Conservation (phyloP, 2,888 invertebrate species). For the Alcis repandata region DNA sequence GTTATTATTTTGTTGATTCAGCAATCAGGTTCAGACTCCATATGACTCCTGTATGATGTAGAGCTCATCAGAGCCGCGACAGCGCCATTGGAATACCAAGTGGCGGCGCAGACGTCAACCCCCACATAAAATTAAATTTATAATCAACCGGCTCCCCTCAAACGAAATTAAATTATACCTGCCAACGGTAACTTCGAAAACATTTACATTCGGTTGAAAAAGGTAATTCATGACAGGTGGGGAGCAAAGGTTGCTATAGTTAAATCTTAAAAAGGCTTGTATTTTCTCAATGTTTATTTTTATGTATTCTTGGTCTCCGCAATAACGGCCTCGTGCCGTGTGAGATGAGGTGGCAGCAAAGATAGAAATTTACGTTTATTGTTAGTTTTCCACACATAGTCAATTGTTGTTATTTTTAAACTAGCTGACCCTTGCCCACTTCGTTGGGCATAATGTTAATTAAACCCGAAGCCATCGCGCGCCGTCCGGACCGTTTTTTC, state of each 20-base stretch:
- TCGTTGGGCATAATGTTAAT: too few species aligned
- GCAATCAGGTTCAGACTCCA: constrained; percentile 49
- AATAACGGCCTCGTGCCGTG: too few species aligned
- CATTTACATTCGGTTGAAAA: constrained; percentile 79
- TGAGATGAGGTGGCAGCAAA: too few species aligned
- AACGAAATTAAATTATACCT: constrained; percentile 83
- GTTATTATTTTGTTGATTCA: constrained; percentile 30
- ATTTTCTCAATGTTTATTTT: background rate
- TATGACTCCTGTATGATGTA: constrained; percentile 60
- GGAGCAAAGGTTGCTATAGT: constrained; percentile 13
- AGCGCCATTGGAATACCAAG: constrained; percentile 77
- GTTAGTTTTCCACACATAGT: too few species aligned
- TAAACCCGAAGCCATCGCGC: too few species aligned
- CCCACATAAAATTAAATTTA: constrained; percentile 83
- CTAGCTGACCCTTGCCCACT: too few species aligned
- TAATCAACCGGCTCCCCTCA: constrained; percentile 78
- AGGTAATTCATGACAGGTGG: constrained; percentile 33
- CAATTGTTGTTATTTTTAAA: too few species aligned
- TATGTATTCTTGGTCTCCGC: too few species aligned
- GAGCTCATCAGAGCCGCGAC: constrained; percentile 71
- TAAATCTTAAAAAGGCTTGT: background rate
- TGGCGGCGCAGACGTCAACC: constrained; percentile 69
- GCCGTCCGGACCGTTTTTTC: too few species aligned
- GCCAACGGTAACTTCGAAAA: constrained; percentile 76
- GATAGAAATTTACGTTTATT: too few species aligned